Evolutionary conservation across 2,888 invertebrate species (phyloP).

Genomic region (Eueremaeus valkanovi): DNA sequence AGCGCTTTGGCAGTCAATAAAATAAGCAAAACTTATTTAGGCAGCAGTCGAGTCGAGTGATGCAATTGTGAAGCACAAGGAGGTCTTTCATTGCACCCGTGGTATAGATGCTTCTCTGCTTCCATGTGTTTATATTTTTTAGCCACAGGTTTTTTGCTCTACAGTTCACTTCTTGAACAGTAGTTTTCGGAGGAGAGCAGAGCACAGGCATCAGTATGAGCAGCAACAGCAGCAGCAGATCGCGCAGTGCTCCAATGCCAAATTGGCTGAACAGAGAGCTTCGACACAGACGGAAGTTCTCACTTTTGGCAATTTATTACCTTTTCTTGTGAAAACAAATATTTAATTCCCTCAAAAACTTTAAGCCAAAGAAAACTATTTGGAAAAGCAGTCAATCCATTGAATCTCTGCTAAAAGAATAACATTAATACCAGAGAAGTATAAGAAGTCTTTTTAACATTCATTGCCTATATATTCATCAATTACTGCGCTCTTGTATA

Average conservation of each 20-base stretch:
- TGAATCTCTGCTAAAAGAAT: not conserved
- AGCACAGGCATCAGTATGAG: not conserved
- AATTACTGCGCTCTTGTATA: constrained; percentile 23
- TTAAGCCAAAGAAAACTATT: constrained; percentile 8
- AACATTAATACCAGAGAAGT: not conserved
- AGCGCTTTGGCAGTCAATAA: constrained; percentile 19
- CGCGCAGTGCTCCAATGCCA: not conserved
- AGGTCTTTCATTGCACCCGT: no score
- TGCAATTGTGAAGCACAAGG: constrained; percentile 30
- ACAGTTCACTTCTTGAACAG: constrained; percentile 10
- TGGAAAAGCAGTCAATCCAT: constrained; percentile 22
- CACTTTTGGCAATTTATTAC: constrained; percentile 31
- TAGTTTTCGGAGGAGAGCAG: not conserved
- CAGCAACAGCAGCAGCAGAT: not conserved
- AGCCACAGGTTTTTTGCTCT: constrained; percentile 26
- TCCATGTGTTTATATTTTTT: constrained; percentile 31
- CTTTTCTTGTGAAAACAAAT: constrained; percentile 31
- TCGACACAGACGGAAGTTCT: constrained; percentile 26
- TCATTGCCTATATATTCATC: not conserved
- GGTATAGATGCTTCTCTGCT: not conserved
- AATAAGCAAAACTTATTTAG: constrained; percentile 29
- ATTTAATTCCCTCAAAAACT: constrained; percentile 20
- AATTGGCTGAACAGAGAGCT: not conserved
- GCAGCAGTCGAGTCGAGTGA: not conserved
- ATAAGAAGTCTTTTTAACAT: not conserved